A percentile compares a stretch with the other conserved stretches of the same genome.
phyloP scores from a whole-genome alignment of 2,888 invertebrate genomes.

The Chromoteleia sp. region DNA sequence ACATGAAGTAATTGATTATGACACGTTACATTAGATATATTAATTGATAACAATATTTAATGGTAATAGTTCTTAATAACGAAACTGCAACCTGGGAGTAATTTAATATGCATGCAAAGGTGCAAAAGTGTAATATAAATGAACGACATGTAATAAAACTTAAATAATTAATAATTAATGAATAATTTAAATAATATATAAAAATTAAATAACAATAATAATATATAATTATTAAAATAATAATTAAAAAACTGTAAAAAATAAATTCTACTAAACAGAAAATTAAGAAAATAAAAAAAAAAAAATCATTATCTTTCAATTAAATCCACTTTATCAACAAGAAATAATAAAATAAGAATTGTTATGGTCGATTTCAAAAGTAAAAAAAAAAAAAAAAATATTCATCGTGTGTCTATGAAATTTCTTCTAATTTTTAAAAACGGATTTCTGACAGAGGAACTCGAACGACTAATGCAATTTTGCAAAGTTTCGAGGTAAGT shows the following conservation, averaged over 20 bases:
- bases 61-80: no score
- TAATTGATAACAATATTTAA: no score
- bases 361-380: conserved; percentile 21
- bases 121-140: conserved; percentile 15
- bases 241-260: conserved; percentile 45
- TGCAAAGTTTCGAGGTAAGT: not conserved
- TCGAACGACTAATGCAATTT: conserved; percentile 15
- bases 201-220: no score
- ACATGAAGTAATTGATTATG: no score
- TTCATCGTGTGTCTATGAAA: conserved; percentile 13
- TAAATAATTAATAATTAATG: no score
- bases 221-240: no score
- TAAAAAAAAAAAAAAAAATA: conserved; percentile 9
- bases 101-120: no score
- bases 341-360: conserved; percentile 40
- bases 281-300: conserved; percentile 59
- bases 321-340: conserved; percentile 47
- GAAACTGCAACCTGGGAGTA: no score
- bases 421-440: conserved; percentile 14
- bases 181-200: no score
- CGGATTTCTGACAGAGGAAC: not conserved
- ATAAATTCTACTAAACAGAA: conserved; percentile 41
- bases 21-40: no score
- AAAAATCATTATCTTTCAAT: conserved; percentile 34
- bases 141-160: conserved; percentile 53